Evolutionary conservation across 2,113 vertebrate species (phyloP).

Genomic region (Climacteris rufus): DNA sequence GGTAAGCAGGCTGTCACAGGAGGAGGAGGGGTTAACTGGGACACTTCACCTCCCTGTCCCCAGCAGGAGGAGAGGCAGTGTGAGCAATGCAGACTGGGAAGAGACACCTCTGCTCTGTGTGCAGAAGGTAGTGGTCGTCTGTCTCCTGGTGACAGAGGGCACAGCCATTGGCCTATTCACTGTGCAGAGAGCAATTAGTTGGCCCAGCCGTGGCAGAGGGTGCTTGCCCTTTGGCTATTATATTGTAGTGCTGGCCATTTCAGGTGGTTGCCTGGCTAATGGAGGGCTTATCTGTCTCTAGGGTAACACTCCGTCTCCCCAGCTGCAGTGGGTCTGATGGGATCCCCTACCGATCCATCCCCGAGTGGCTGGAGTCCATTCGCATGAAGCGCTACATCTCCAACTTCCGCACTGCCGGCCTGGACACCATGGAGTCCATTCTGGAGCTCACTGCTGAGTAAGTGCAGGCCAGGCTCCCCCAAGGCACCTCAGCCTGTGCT

Average conservation of each 20-base stretch:
- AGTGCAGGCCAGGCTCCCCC: neutral
- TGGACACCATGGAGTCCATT: slow-evolving; percentile 78
- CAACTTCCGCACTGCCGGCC: slow-evolving; percentile 73
- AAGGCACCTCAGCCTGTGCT: neutral
- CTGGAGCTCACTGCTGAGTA: slow-evolving; percentile 77
- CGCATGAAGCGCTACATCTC: slow-evolving; percentile 79
- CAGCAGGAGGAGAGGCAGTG: neutral
- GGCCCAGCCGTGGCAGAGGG: neutral
- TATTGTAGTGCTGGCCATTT: neutral
- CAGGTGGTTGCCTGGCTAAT: neutral
- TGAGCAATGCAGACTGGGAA: neutral
- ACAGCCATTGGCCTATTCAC: neutral
- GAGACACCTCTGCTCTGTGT: neutral
- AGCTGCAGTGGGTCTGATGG: slow-evolving; percentile 77
- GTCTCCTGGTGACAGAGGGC: neutral
- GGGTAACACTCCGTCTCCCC: slow-evolving; percentile 74
- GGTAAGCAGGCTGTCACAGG: slow-evolving; percentile 32
- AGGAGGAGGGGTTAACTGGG: neutral
- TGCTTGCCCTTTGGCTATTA: neutral
- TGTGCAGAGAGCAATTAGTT: neutral
- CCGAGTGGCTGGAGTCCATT: slow-evolving; percentile 78
- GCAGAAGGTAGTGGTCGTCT: neutral
- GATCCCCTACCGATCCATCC: slow-evolving; percentile 74
- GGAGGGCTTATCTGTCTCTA: neutral
- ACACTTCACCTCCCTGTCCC: neutral